Base-by-base conservation (phyloP, 2,797 vertebrate species). In the Amazona finschi region DNA sequence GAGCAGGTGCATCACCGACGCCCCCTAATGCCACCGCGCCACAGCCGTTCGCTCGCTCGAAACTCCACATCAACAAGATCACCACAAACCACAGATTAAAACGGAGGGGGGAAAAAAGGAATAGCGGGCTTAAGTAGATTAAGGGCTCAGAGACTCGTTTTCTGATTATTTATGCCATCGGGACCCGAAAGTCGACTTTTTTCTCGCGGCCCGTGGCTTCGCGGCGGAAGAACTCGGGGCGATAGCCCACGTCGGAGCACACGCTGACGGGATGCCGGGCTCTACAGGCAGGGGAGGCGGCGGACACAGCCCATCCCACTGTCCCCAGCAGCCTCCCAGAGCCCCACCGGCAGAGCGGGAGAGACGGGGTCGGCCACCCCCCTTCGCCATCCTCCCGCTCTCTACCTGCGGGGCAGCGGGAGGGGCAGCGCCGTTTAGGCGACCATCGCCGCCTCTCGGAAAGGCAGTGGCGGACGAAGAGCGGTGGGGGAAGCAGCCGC, bases 21-120 rank as follows among this genome's bases (percentile, higher is more conserved):
- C 96, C 97, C 96, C 92, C 95, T 96, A 94, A 94, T 73, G 97
- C 60, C 74, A 75, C 17, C 14, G 41, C 76, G 11, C 31, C 78
- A 12, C 1, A 47, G 19, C 69, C 64, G 24, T 36, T 19, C 65
- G 58, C 91, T 33, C 17, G 50, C 73, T 77, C 65, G 4, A 6
- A 80, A 80, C 92, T 90, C 79, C 80, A 33, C 6, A 41, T 55
- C 46, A 87, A 77, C 93, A 84, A 72, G 69, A 92, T 28, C 89
- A 21, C 58, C 87, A 20, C 41, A 73, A 88, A 74, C 65, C 70
- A 14, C 82, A n/a, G 92, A 94, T 76, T 79, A 84, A 70, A 82
- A 60, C 44, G 27, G 43, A 9, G 72, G 71, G 64, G 53, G 13
- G 14, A 57, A 24, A 76, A 82, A 82, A 76, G 60, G 74, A 90